phyloP scores from a whole-genome alignment of 2,113 vertebrate species.

The Tachysurus vachellii region DNA sequence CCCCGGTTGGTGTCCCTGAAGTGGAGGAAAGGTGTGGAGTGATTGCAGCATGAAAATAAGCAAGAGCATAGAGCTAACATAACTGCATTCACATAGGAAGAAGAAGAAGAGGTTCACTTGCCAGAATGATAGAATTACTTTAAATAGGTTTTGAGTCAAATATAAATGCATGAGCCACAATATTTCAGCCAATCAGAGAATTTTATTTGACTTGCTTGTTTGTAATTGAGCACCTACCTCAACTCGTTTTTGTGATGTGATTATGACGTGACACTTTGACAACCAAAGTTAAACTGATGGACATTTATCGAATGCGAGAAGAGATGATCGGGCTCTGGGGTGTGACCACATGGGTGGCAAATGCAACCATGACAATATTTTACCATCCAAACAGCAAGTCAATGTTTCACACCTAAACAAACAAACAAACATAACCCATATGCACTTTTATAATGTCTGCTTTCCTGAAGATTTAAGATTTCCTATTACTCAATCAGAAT shows the following conservation, averaged over 20 bases:
- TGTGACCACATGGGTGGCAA: conserved; percentile 13
- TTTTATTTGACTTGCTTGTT: not conserved
- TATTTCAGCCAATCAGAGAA: not conserved
- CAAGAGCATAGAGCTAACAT: conserved; percentile 40
- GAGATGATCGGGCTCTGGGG: not conserved
- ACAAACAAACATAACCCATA: not conserved
- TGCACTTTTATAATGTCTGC: not conserved
- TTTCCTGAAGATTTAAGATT: not conserved
- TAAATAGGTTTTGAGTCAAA: conserved; percentile 9
- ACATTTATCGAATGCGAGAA: conserved; percentile 43
- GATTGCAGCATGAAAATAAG: conserved; percentile 54
- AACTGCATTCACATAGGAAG: conserved; percentile 41
- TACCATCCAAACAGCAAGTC: not conserved
- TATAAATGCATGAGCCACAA: not conserved
- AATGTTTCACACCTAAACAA: not conserved
- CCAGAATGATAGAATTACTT: not conserved
- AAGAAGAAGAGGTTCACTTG: conserved; percentile 37
- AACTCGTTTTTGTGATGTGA: not conserved
- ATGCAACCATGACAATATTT: not conserved
- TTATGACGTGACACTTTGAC: conserved; percentile 21
- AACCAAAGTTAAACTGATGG: conserved; percentile 32
- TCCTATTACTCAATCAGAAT: not conserved
- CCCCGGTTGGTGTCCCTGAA: conserved; percentile 67
- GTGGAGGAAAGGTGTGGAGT: conserved; percentile 54
- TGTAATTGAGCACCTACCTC: not conserved